phyloP scores from a whole-genome alignment of 2,113 vertebrate species.

The Amblyopsis rosae region DNA sequence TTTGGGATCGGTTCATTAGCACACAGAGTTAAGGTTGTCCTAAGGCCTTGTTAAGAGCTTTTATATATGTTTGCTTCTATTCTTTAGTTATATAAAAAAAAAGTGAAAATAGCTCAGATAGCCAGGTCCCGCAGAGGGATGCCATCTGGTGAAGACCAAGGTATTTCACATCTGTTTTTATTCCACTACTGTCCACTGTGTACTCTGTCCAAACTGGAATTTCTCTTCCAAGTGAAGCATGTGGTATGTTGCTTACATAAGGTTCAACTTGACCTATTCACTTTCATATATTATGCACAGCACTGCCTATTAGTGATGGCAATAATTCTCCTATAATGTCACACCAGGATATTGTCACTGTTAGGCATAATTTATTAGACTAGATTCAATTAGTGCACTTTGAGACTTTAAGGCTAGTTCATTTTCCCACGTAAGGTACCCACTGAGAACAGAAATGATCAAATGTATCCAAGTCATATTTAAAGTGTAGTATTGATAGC shows the following conservation, averaged over 20 bases:
- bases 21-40: no score
- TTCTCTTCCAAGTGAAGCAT: constrained; percentile 35
- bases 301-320: constrained; percentile 5
- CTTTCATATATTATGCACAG: constrained; percentile 23
- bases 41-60: neutral
- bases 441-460: neutral
- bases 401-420: neutral
- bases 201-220: constrained; percentile 55
- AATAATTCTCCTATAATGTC: neutral
- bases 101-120: constrained; percentile 29
- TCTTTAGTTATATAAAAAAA: constrained; percentile 37
- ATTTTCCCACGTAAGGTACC: neutral
- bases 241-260: constrained; percentile 29
- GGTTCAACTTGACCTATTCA: constrained; percentile 30
- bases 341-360: neutral
- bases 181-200: constrained; percentile 64
- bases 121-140: constrained; percentile 45
- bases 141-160: constrained; percentile 57
- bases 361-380: neutral
- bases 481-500: neutral
- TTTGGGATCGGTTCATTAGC: no score
- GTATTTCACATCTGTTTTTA: constrained; percentile 70
- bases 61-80: neutral
- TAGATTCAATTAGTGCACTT: no score
- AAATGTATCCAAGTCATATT: neutral